These are phyloP conservation scores for Orientallactaga bullata DNA, from an alignment of 2,113 vertebrate genomes.

Conservation along the genomic window DNA sequence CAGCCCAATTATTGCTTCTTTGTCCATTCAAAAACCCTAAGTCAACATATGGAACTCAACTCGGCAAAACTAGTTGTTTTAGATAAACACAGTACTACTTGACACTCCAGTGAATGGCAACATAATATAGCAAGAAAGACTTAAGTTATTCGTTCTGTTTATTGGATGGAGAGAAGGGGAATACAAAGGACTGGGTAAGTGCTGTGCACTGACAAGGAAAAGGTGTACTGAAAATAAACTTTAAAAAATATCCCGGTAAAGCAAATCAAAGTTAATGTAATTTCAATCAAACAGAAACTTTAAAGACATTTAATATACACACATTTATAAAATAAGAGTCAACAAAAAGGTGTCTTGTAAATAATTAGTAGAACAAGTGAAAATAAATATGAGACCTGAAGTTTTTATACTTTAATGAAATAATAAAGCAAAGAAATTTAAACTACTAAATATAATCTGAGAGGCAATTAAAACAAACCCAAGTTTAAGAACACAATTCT, in stretches of 20 bases:
- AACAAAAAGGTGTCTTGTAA: slow-evolving; percentile 88
- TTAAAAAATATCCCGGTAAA: slow-evolving; percentile 85
- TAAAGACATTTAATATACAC: slow-evolving; percentile 89
- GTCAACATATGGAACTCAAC: not conserved
- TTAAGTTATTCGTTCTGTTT: slow-evolving; percentile 89
- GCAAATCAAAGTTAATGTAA: slow-evolving; percentile 87
- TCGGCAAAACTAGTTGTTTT: not conserved
- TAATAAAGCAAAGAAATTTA: slow-evolving; percentile 96
- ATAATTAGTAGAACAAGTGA: slow-evolving; percentile 90
- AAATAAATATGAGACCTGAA: slow-evolving; percentile 94
- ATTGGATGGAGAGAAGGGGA: slow-evolving; percentile 91
- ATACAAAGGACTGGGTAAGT: slow-evolving; percentile 90
- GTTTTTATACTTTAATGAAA: slow-evolving; percentile 98
- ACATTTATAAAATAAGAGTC: slow-evolving; percentile 91
- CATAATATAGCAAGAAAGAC: slow-evolving; percentile 82
- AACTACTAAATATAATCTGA: slow-evolving; percentile 92
- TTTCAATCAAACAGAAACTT: slow-evolving; percentile 84
- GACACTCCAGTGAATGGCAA: slow-evolving; percentile 38
- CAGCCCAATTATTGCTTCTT: not conserved
- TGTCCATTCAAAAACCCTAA: not conserved
- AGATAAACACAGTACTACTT: not conserved
- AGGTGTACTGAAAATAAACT: slow-evolving; percentile 79
- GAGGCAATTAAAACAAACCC: slow-evolving; percentile 91
- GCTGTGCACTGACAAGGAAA: slow-evolving; percentile 89
- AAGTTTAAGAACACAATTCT: slow-evolving; percentile 94